Conservation (phyloP, 2,113 vertebrate species). For the Bos taurus region ARS-UCD2.0 NC_037333.1:115661001-115661500, state of each 20-base stretch:
- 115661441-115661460: background rate
- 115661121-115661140: background rate
- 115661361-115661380: background rate
- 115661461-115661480: background rate
- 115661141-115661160: background rate
- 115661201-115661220: background rate
- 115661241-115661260: background rate
- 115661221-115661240: background rate
- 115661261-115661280: background rate
- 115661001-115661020: conserved; percentile 95
- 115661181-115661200: rapidly evolving
- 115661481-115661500: background rate
- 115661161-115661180: rapidly evolving
- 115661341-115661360: background rate
- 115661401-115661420: background rate
- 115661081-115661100: conserved; percentile 84
- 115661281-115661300: background rate
- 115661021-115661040: conserved; percentile 91
- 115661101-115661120: background rate
- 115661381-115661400: background rate
- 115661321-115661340: background rate
- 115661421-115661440: background rate
- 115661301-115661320: background rate
- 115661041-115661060: conserved; percentile 87
- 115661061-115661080: conserved; percentile 81